A percentile compares a stretch with the other conserved stretches of the same genome.
Evolutionary conservation across 2,888 invertebrate species (phyloP).

Genomic region (Drosophila buzzatii): DNA sequence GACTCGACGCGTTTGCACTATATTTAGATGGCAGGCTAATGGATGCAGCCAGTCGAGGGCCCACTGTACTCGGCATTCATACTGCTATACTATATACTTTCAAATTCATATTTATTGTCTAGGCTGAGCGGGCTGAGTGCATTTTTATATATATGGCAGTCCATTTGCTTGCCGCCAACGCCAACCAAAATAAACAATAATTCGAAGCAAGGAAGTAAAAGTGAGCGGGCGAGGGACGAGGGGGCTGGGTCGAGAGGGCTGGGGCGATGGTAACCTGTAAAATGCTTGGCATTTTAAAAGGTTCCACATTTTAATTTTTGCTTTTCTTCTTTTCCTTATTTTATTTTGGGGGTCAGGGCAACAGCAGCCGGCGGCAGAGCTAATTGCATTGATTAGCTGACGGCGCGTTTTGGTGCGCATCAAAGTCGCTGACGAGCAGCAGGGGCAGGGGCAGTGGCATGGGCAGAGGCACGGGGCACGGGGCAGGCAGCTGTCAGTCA

Average conservation of each 20-base stretch:
- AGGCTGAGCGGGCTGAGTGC: slow-evolving; percentile 75
- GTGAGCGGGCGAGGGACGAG: slow-evolving; percentile 14
- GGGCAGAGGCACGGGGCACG: slow-evolving; percentile 1
- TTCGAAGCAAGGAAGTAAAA: slow-evolving; percentile 63
- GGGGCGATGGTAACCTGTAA: slow-evolving; percentile 51
- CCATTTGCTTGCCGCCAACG: slow-evolving; percentile 69
- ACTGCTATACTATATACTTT: slow-evolving; percentile 46
- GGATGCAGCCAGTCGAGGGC: slow-evolving; percentile 57
- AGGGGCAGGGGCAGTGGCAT: not conserved
- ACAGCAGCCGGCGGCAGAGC: slow-evolving; percentile 36
- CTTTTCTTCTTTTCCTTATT: not conserved
- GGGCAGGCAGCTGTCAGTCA: slow-evolving; percentile 77
- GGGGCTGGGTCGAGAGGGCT: not conserved
- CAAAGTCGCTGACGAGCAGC: slow-evolving; percentile 49
- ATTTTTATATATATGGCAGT: slow-evolving; percentile 77
- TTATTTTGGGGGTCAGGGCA: slow-evolving; percentile 60
- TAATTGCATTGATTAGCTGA: slow-evolving; percentile 82
- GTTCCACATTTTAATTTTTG: slow-evolving; percentile 69
- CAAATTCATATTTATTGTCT: slow-evolving; percentile 81
- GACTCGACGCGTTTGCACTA: slow-evolving; percentile 50
- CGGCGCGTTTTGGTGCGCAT: slow-evolving; percentile 75
- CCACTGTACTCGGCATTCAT: slow-evolving; percentile 11
- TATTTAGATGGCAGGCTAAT: slow-evolving; percentile 75
- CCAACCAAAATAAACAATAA: slow-evolving; percentile 80
- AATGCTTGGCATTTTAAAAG: slow-evolving; percentile 83